Evolutionary conservation across 1,140 invertebrate species (phyloP).

Genomic region (Pseudachorutes palmiensis): DNA sequence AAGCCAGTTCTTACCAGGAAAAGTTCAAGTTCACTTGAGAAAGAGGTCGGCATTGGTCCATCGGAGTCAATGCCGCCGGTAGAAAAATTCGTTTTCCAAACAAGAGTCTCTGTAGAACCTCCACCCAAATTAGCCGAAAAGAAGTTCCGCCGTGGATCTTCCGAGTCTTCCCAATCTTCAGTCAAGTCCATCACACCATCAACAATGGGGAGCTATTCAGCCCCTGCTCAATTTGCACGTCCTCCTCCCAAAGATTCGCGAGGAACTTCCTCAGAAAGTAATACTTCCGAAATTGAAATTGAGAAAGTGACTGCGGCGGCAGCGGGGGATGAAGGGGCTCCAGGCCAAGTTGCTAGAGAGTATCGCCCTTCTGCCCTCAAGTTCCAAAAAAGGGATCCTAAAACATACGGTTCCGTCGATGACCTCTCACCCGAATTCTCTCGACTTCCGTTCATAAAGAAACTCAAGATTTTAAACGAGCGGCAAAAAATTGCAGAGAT

Average conservation of each 20-base stretch:
- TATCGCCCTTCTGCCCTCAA: slow-evolving; percentile 31
- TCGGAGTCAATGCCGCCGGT: not conserved
- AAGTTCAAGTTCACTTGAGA: not conserved
- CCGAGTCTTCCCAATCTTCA: slow-evolving; percentile 48
- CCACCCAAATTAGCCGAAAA: slow-evolving; percentile 6
- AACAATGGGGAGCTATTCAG: too few relatives aligned
- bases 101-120: slow-evolving; percentile 24
- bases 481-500: slow-evolving; percentile 73
- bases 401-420: slow-evolving; percentile 64
- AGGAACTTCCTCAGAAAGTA: slow-evolving; percentile 9
- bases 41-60: not conserved
- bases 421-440: slow-evolving; percentile 80
- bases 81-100: not conserved
- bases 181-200: slow-evolving; percentile 45
- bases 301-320: not conserved
- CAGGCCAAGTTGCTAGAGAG: not conserved
- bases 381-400: slow-evolving; percentile 28
- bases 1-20: slow-evolving; percentile 37
- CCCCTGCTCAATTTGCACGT: slow-evolving; percentile 27
- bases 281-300: slow-evolving; percentile 7
- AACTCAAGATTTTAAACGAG: slow-evolving; percentile 77
- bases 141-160: slow-evolving; percentile 18
- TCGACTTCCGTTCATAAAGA: slow-evolving; percentile 77
- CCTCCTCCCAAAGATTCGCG: slow-evolving; percentile 8
- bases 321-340: not conserved